These are phyloP conservation scores for Syrphus vitripennis DNA, from an alignment of 2,888 invertebrate genomes.

Conservation along the genomic window DNA sequence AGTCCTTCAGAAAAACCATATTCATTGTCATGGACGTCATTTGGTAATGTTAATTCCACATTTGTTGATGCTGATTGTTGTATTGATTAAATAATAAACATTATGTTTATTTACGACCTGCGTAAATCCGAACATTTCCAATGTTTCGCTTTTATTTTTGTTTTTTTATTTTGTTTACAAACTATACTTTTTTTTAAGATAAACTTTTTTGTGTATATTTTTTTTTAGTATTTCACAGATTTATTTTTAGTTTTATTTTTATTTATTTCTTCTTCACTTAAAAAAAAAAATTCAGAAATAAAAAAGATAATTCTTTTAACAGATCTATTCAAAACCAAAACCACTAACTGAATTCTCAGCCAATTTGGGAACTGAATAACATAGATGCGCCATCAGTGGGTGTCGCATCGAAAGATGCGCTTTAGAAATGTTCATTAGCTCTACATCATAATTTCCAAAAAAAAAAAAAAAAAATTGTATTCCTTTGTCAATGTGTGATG, in stretches of 20 bases:
- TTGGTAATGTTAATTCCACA: constrained; percentile 50
- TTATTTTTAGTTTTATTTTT: constrained; percentile 10
- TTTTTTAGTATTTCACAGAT: background rate
- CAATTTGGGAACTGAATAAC: constrained; percentile 63
- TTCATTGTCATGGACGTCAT: constrained; percentile 80
- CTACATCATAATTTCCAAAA: constrained; percentile 37
- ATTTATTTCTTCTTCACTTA: constrained; percentile 30
- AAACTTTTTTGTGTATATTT: background rate
- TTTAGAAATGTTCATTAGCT: background rate
- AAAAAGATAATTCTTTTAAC: background rate
- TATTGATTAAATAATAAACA: constrained; percentile 30
- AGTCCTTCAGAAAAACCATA: constrained; percentile 81
- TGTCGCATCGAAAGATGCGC: constrained; percentile 32
- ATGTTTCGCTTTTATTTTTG: background rate
- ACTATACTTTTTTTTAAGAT: background rate
- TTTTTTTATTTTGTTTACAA: constrained; percentile 2
- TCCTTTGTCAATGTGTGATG: background rate
- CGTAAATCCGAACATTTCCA: constrained; percentile 51
- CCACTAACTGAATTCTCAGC: constrained; percentile 27
- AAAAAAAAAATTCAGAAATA: background rate
- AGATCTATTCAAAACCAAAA: background rate
- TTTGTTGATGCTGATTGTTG: constrained; percentile 20
- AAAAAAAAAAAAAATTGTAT: too few relatives aligned
- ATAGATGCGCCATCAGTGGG: constrained; percentile 18
- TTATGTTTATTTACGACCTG: constrained; percentile 23